Evolutionary conservation across 2,797 vertebrate species (phyloP).

Genomic region (Phrynocephalus guinanensis): DNA sequence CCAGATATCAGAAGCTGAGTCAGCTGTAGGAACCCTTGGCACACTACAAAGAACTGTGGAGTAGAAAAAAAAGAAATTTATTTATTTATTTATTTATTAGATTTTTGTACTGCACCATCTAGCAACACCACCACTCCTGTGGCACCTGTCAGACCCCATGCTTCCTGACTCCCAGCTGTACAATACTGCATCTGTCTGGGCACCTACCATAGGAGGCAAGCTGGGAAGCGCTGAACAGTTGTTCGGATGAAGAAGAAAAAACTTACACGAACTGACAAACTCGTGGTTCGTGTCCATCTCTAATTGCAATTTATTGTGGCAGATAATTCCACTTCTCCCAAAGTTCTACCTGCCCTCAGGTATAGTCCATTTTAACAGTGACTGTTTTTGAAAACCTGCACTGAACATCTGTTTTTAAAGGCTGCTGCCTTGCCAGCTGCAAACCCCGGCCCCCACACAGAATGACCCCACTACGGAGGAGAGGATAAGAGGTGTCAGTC

Average conservation of each 20-base stretch:
- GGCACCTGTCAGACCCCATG: too few species aligned
- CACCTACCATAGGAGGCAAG: too few species aligned
- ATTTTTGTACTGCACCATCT: background rate
- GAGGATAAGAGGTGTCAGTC: background rate
- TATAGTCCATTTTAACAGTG: background rate
- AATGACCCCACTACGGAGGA: background rate
- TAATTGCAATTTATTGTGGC: background rate
- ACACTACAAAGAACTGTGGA: slow-evolving; percentile 90
- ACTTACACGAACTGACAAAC: too few species aligned
- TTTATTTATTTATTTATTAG: background rate
- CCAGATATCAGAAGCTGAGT: slow-evolving; percentile 90
- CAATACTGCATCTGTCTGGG: too few species aligned
- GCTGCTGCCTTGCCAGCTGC: too few species aligned
- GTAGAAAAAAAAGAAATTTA: too few species aligned
- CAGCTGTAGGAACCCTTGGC: slow-evolving; percentile 91
- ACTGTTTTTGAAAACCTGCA: background rate
- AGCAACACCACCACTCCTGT: too few species aligned
- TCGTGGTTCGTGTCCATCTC: too few species aligned
- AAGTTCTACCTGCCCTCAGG: too few species aligned
- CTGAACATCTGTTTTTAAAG: background rate
- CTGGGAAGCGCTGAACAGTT: too few species aligned
- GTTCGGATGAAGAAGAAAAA: too few species aligned
- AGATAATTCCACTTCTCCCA: background rate
- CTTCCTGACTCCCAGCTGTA: too few species aligned
- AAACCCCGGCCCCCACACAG: background rate